Evolutionary conservation across 2,113 vertebrate genomes (phyloP).

Genomic region (Ammodytes marinus): DNA sequence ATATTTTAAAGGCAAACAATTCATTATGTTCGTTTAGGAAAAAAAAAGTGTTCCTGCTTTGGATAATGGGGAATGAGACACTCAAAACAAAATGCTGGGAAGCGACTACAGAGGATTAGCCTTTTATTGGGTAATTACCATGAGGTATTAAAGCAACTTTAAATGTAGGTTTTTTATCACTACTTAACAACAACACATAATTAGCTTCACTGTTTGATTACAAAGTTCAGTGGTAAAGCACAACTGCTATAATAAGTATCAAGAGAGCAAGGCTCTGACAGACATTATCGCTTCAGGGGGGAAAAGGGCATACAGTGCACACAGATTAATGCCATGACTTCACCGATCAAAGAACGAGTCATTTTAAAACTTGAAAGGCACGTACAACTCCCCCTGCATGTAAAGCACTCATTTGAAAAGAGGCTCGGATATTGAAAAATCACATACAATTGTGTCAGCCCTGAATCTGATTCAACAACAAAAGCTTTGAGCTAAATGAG

Average conservation of each 20-base stretch:
- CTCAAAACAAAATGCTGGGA: background rate
- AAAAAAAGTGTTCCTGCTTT: background rate
- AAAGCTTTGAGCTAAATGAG: conserved; percentile 54
- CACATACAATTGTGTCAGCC: conserved; percentile 26
- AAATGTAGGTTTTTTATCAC: background rate
- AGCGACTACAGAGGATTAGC: background rate
- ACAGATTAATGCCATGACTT: background rate
- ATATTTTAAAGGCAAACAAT: background rate
- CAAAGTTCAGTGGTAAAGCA: background rate
- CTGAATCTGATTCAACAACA: conserved; percentile 44
- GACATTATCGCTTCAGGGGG: background rate
- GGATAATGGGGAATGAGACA: background rate
- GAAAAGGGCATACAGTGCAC: background rate
- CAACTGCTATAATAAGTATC: background rate
- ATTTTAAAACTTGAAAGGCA: conserved; percentile 5
- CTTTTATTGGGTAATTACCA: background rate
- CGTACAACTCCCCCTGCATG: conserved; percentile 5
- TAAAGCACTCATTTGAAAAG: conserved; percentile 21
- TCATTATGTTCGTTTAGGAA: background rate
- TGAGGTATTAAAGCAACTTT: background rate
- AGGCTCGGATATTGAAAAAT: conserved; percentile 22
- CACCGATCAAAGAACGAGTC: conserved; percentile 21
- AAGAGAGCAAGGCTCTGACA: background rate
- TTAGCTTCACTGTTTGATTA: background rate
- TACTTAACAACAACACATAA: background rate